Percentiles rank a stretch among this genome's conserved stretches.
These are phyloP conservation scores for Prunella strophiata DNA, from an alignment of 2,797 vertebrate species.

Conservation along the genomic window DNA sequence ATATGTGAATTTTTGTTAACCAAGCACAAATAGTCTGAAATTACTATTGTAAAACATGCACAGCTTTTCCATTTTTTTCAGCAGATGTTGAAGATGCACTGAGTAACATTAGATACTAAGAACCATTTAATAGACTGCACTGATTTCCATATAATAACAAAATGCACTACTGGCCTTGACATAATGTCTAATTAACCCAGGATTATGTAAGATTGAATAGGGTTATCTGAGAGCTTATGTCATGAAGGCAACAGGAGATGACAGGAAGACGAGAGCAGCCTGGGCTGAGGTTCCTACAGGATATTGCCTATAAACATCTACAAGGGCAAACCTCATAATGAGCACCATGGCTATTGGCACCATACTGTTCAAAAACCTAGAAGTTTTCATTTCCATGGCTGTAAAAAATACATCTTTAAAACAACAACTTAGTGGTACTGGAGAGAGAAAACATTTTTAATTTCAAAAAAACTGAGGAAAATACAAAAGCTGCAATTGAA, in stretches of 20 bases:
- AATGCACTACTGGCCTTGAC: not conserved
- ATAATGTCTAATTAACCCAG: not conserved
- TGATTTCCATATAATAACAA: not conserved
- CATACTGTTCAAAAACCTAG: not conserved
- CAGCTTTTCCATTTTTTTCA: not conserved
- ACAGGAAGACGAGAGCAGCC: not conserved
- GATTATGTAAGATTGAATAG: not conserved
- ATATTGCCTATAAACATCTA: not conserved
- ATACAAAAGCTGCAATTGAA: not conserved
- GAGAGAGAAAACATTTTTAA: not conserved
- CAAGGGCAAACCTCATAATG: not conserved
- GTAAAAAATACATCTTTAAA: not conserved
- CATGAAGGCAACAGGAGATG: not conserved
- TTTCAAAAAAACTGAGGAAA: not conserved
- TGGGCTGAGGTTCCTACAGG: not conserved
- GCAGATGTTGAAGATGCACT: not conserved
- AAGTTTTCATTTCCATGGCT: not conserved
- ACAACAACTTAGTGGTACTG: not conserved
- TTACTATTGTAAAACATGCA: fast-evolving
- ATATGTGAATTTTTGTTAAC: not conserved
- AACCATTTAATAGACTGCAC: not conserved
- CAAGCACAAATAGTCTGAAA: not conserved
- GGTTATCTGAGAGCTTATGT: not conserved
- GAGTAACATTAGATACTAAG: not conserved
- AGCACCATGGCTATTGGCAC: not conserved